Evolutionary conservation across 92 coral and sea anemone species (phyloP).

Genomic region (Nematostella vectensis): DNA sequence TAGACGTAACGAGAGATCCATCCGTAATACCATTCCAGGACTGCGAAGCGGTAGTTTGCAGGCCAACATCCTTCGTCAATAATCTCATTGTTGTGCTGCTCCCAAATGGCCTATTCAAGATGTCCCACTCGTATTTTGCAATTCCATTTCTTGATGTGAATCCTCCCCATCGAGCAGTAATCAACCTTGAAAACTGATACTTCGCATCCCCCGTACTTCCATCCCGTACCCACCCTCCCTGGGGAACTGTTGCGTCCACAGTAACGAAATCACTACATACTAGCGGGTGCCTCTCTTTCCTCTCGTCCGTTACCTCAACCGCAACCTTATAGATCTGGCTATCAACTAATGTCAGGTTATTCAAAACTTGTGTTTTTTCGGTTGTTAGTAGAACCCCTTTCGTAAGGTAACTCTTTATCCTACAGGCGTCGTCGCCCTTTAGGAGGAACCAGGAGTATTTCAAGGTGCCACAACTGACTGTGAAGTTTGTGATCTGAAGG

Average conservation of each 20-base stretch:
- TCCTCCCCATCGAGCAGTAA: conserved; percentile 85
- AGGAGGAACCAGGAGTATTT: conserved; percentile 14
- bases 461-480: conserved; percentile 22
- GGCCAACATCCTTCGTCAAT: conserved; percentile 36
- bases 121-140: conserved; percentile 61
- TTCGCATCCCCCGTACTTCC: conserved; percentile 54
- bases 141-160: conserved; percentile 63
- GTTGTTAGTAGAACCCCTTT: too few species aligned
- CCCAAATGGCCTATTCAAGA: conserved; percentile 29
- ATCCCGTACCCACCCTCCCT: conserved; percentile 35
- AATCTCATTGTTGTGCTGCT: conserved; percentile 25
- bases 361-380: conserved; percentile 35
- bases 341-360: conserved; percentile 28
- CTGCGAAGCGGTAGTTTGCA: conserved; percentile 36
- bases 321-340: conserved; percentile 31
- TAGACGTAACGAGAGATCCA: conserved; percentile 45
- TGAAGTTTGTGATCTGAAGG: conserved; percentile 51
- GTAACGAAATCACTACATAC: conserved; percentile 37
- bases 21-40: conserved; percentile 45
- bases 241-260: conserved; percentile 44
- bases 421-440: too few species aligned
- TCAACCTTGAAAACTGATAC: conserved; percentile 49
- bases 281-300: conserved; percentile 25
- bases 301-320: conserved; percentile 24
- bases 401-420: too few species aligned